These are phyloP conservation scores for Pinna nobilis DNA, from an alignment of 1,140 invertebrate genomes.

Conservation along the genomic window DNA sequence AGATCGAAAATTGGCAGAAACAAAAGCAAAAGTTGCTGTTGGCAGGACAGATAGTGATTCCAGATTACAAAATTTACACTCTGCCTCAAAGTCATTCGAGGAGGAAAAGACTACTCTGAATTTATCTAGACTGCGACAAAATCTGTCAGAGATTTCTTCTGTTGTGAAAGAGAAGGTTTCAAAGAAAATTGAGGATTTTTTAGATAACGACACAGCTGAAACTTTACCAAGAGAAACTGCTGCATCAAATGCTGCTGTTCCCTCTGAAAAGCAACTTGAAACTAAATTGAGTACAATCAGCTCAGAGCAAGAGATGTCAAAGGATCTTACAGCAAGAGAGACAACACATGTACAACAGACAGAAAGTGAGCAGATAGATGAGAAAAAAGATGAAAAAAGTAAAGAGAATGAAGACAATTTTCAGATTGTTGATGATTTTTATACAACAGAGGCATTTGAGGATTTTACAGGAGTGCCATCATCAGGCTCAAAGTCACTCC, in stretches of 20 bases:
- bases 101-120: slow-evolving; percentile 39
- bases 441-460: slow-evolving; percentile 46
- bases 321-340: not conserved
- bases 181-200: slow-evolving; percentile 64
- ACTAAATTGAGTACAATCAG: not conserved
- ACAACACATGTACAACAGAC: not conserved
- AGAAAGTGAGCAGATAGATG: not conserved
- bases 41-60: slow-evolving; percentile 9
- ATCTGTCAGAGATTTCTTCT: slow-evolving; percentile 54
- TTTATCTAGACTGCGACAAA: slow-evolving; percentile 45
- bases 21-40: not conserved
- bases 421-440: slow-evolving; percentile 28
- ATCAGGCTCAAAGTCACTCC: slow-evolving; percentile 6
- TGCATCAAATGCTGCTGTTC: not conserved
- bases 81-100: slow-evolving; percentile 32
- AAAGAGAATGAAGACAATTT: slow-evolving; percentile 46
- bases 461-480: slow-evolving; percentile 46
- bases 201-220: slow-evolving; percentile 39
- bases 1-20: slow-evolving; percentile 48
- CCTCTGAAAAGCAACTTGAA: not conserved
- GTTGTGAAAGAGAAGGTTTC: slow-evolving; percentile 42
- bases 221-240: not conserved
- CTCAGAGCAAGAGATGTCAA: not conserved
- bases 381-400: slow-evolving; percentile 28
- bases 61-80: slow-evolving; percentile 13